Percentiles rank a stretch among this genome's conserved stretches.
Evolutionary conservation across 2,113 vertebrate genomes (phyloP).

Genomic region (Anguilla rostrata): DNA sequence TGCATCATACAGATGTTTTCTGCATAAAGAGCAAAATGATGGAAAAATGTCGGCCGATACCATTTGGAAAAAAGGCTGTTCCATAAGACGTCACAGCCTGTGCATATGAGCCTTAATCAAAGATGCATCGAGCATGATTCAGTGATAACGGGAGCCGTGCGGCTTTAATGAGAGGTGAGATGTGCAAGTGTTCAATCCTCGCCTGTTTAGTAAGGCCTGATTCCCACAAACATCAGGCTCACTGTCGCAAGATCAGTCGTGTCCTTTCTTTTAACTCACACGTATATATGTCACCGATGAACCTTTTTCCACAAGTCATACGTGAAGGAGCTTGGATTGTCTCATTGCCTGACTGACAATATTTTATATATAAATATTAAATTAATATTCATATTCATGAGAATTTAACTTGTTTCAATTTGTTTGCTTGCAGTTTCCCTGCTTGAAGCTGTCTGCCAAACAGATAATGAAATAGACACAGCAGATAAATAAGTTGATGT

Average conservation of each 20-base stretch:
- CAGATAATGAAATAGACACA: too few species aligned
- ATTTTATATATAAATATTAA: too few species aligned
- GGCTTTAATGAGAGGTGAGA: constrained; percentile 13
- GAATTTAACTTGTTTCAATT: too few species aligned
- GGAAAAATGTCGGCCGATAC: not conserved
- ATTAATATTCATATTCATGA: too few species aligned
- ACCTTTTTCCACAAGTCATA: not conserved
- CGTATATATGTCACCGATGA: not conserved
- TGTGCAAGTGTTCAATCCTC: constrained; percentile 6
- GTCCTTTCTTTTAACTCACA: not conserved
- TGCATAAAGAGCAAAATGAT: not conserved
- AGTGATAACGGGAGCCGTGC: constrained; percentile 21
- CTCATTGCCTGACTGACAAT: too few species aligned
- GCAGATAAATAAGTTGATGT: not conserved
- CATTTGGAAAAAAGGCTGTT: not conserved
- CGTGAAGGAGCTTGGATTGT: too few species aligned
- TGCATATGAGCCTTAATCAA: constrained; percentile 1
- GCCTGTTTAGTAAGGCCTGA: not conserved
- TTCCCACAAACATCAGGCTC: not conserved
- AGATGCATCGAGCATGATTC: constrained; percentile 18
- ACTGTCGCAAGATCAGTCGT: not conserved
- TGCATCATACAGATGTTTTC: not conserved
- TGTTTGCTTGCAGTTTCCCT: too few species aligned
- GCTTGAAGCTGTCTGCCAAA: too few species aligned
- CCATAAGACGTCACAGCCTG: constrained; percentile 5